Evolutionary conservation across 2,797 vertebrate species (phyloP).

Genomic region (Sebastes nivosus): DNA sequence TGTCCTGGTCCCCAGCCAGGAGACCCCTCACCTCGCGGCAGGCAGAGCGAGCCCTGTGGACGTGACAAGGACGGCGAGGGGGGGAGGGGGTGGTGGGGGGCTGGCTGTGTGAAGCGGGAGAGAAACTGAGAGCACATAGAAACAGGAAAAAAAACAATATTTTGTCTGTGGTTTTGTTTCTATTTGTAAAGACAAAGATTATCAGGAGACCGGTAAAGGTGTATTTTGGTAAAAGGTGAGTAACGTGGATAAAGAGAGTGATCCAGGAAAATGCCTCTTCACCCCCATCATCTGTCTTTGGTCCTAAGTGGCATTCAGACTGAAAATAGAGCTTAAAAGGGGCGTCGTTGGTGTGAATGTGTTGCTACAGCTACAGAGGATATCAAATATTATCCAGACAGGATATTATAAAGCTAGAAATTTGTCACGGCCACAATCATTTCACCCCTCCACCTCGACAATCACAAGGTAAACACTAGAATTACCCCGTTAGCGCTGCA

Average conservation of each 20-base stretch:
- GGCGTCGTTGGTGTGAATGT: background rate
- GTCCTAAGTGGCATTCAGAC: background rate
- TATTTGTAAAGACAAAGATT: background rate
- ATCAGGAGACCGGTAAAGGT: background rate
- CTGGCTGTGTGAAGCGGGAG: background rate
- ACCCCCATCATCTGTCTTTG: background rate
- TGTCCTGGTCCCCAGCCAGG: slow-evolving; percentile 67
- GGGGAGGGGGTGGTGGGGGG: background rate
- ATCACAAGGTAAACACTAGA: background rate
- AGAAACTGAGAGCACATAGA: background rate
- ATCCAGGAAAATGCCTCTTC: background rate
- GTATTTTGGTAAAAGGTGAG: background rate
- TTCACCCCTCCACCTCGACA: background rate
- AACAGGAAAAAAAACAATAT: background rate
- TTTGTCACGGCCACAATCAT: background rate
- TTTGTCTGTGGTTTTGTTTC: background rate
- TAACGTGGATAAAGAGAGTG: background rate
- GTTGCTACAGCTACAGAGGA: background rate
- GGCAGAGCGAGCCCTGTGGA: slow-evolving; percentile 62
- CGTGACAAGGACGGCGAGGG: slow-evolving; percentile 59
- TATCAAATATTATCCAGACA: background rate
- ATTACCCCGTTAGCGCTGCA: background rate
- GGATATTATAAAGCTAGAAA: background rate
- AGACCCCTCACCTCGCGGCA: slow-evolving; percentile 64
- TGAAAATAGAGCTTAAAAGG: background rate